Percentiles rank a stretch among this genome's conserved stretches.
Conservation (phyloP, 2,797 vertebrate species). For the Oophaga sylvatica region DNA sequence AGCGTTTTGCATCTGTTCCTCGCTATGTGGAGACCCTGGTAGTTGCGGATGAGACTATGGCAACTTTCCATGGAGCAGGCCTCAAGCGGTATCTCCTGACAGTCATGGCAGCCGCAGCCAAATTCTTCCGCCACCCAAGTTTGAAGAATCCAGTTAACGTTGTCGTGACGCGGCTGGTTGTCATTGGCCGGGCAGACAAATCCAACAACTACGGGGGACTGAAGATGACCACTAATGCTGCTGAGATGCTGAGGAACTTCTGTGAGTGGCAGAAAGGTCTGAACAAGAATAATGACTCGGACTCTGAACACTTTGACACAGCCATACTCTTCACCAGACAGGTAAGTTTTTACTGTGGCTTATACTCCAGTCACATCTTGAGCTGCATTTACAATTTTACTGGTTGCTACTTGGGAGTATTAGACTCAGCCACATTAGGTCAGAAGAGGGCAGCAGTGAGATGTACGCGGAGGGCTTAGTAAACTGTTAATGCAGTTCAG, state of each 20-base stretch:
- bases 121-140: conserved; percentile 74
- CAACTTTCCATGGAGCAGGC: conserved; percentile 68
- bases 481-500: no score
- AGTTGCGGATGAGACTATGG: conserved; percentile 75
- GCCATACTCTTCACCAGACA: conserved; percentile 76
- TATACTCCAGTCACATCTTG: neutral
- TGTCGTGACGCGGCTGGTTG: conserved; percentile 72
- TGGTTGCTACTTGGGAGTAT: neutral
- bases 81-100: conserved; percentile 74
- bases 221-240: conserved; percentile 68
- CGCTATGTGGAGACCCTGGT: conserved; percentile 75
- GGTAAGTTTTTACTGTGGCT: conserved; percentile 62
- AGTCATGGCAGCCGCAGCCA: conserved; percentile 71
- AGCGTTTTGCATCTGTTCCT: conserved; percentile 74
- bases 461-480: neutral
- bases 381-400: neutral
- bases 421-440: neutral
- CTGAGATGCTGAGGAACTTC: conserved; percentile 73
- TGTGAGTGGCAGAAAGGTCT: conserved; percentile 74
- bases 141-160: conserved; percentile 72
- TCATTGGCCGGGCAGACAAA: conserved; percentile 70
- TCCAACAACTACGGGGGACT: conserved; percentile 64
- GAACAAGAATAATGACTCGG: conserved; percentile 69
- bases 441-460: neutral
- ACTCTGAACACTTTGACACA: conserved; percentile 73